Evolutionary conservation across 2,888 invertebrate species (phyloP), one percentile per base, ranked within the genome.

Genomic region (Octodonta nipae): DNA sequence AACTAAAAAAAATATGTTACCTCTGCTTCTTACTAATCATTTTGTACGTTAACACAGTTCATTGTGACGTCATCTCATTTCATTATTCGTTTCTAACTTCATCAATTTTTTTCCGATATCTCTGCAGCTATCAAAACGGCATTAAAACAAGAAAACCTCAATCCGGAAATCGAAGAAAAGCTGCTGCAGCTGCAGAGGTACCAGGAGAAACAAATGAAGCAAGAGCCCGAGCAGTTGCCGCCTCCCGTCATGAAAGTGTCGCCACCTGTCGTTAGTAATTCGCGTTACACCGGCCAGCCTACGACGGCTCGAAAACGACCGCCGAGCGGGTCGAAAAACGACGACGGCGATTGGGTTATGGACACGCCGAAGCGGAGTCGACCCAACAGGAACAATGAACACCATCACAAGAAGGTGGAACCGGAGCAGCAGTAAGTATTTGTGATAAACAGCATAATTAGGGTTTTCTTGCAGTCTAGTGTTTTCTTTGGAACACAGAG

Each of bases 111-210:
- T 26, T 28, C 31, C 31, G 24, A 11, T 22, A 11, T 31, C 30
- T 36, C 39, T 41, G 33, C 67, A 88, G 89, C 89, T 8, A 88
- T 92, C 48, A 81, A 84, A 60, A 87, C 84, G 59, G 89, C 88
- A n/a, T 64, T 92, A 38, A 84, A 84, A 60, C 85, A 86, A 61
- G 87, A 88, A 52, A 88, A 87, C 58, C 68, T 89, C 13, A 84
- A 86, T 57, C 89, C 89, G 1, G 89, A 89, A 62, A 85, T 91
- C 42, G 88, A 89, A 58, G 88, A 91, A 52, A 92, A 91, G 56
- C 63, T 92, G 29, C 66, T 89, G 25, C 86, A 86, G 49, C 68
- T 89, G 48, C 89, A 89, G 60, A 72, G 82, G 30, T 86, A 83
- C 52, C 85, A 85, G 52, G 85, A 85, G 56, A 75, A 77, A 45